These are phyloP conservation scores for Falcaria lacertinaria DNA, from an alignment of 2,888 invertebrate species.

Conservation along the genomic window DNA sequence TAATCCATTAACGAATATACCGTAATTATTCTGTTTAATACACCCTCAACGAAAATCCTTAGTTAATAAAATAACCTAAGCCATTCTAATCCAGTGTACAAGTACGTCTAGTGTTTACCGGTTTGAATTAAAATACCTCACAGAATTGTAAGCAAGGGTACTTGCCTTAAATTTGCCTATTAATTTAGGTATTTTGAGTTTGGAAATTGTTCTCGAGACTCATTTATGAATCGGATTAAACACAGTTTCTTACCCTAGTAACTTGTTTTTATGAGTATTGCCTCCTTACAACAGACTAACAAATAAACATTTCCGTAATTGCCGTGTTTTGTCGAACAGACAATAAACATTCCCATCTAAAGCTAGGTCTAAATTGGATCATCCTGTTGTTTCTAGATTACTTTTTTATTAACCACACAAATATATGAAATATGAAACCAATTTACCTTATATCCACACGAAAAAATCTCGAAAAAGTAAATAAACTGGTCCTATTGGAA, in stretches of 20 bases:
- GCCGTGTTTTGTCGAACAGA: no score
- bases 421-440: constrained; percentile 4
- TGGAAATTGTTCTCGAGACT: neutral
- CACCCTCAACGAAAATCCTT: neutral
- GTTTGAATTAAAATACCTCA: neutral
- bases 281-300: no score
- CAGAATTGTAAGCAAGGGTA: neutral
- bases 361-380: no score
- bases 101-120: neutral
- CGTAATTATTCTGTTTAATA: neutral
- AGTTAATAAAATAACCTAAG: neutral
- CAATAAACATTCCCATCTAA: no score
- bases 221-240: no score
- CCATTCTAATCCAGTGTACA: neutral
- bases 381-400: no score
- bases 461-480: constrained; percentile 20
- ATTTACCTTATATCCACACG: constrained; percentile 9
- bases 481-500: constrained; percentile 24
- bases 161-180: neutral
- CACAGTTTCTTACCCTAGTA: no score
- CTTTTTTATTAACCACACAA: no score
- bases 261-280: no score
- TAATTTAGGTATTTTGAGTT: neutral
- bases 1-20: no score
- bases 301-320: no score